Evolutionary conservation across 2,797 vertebrate species (phyloP).

Genomic region (Enoplosus armatus): DNA sequence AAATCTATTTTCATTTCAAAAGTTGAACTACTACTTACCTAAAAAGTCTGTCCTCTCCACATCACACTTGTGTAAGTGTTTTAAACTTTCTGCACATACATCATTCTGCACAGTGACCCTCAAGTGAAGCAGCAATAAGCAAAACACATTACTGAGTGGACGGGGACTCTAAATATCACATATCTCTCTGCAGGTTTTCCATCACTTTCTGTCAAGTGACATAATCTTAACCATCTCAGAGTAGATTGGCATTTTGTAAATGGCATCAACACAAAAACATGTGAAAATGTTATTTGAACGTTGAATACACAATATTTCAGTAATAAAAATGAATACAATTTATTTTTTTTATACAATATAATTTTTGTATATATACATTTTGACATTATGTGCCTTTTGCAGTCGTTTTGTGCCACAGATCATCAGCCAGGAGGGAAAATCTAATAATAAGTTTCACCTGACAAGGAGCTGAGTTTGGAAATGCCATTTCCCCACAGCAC

Average conservation of each 20-base stretch:
- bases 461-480: background rate
- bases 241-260: background rate
- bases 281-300: too few species aligned
- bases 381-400: background rate
- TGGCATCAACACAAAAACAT: background rate
- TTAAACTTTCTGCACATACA: too few species aligned
- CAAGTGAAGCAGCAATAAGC: too few species aligned
- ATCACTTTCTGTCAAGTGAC: background rate
- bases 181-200: background rate
- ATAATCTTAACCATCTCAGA: background rate
- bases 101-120: too few species aligned
- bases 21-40: too few species aligned
- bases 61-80: too few species aligned
- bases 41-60: too few species aligned
- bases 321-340: too few species aligned
- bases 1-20: too few species aligned
- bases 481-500: background rate
- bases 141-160: too few species aligned
- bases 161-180: background rate
- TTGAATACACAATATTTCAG: background rate
- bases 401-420: background rate
- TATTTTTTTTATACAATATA: too few species aligned
- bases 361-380: too few species aligned
- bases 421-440: background rate
- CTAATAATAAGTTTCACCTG: background rate